phyloP scores from a whole-genome alignment of 2,888 invertebrate genomes.

The Spialia ferax region DNA sequence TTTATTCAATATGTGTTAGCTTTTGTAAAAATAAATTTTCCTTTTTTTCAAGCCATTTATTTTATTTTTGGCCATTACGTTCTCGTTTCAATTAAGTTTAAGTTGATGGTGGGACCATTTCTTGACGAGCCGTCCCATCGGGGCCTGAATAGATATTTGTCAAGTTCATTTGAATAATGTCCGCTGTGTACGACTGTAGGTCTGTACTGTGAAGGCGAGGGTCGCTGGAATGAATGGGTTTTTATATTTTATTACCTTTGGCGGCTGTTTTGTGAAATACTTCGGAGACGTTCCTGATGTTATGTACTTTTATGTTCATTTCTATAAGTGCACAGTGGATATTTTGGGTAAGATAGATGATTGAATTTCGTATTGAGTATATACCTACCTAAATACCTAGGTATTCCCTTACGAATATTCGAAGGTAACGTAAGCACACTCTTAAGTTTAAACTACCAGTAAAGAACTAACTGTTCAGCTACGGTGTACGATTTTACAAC shows the following conservation, averaged over 20 bases:
- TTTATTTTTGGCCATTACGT: background rate
- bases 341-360: background rate
- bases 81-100: background rate
- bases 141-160: constrained; percentile 41
- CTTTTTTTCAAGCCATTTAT: too few species aligned
- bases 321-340: background rate
- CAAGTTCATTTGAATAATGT: constrained; percentile 45
- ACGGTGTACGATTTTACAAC: too few species aligned
- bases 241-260: constrained; percentile 35
- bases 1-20: too few species aligned
- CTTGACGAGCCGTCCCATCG: constrained; percentile 13
- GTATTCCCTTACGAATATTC: too few species aligned
- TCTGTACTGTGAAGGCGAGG: background rate
- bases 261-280: constrained; percentile 11
- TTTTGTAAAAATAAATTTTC: too few species aligned
- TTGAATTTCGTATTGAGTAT: too few species aligned
- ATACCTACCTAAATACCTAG: too few species aligned
- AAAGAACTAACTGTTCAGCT: too few species aligned
- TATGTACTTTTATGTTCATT: background rate
- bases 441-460: too few species aligned
- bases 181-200: background rate
- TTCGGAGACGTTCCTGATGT: background rate
- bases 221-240: constrained; percentile 21
- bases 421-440: too few species aligned
- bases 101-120: background rate